Base-by-base conservation (phyloP, 2,888 invertebrate species). In the Heliconius ismenius region DNA sequence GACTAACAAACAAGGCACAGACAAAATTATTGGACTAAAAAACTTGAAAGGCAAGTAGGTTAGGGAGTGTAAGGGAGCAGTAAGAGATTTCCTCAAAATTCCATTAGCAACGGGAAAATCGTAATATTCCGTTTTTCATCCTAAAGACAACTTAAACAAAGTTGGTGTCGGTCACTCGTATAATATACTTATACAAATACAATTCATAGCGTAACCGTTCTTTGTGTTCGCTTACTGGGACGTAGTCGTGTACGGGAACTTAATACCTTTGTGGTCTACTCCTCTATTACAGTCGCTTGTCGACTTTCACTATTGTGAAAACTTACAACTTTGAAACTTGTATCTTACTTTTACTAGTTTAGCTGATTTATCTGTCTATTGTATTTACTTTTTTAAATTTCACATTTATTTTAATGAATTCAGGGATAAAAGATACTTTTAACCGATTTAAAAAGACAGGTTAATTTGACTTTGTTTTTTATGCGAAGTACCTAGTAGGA, bases 181-280 rank as follows among this genome's bases (percentile, higher is more conserved):
- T 26, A 62, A 24, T 13, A 28, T 18, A 49, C 49, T 21, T 24
- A 62, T 62, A 26, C 49, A 73, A 62, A 15, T n/a, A 63, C 63
- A 73, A 73, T 63, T 28, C 63, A 39, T 39, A 73, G 39, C 58
- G 72, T 72, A 72, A 36, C 24, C 72, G 60, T 49, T 73, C 63
- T 32, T 73, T 64, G 63, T 76, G 72, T 36, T 36, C 36, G 75
- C 28, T 64, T 70, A 70, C 58, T 77, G 65, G 75, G 49, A 65
- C 73, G 63, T 75, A 69, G 60, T 78, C 60, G 74, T 75, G 64
- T 73, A 28, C 74, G 79, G 80, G 73, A 80, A 78, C 75, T 75
- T 65, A 74, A 77, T 77, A 81, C 78, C 70, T 73, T 49, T 80
- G 78, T 79, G 77, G 78, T 68, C 74, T 77, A 75, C 68, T 81